Conservation (phyloP, 1,140 invertebrate genomes). For the Drosophila ercepeae region DNA sequence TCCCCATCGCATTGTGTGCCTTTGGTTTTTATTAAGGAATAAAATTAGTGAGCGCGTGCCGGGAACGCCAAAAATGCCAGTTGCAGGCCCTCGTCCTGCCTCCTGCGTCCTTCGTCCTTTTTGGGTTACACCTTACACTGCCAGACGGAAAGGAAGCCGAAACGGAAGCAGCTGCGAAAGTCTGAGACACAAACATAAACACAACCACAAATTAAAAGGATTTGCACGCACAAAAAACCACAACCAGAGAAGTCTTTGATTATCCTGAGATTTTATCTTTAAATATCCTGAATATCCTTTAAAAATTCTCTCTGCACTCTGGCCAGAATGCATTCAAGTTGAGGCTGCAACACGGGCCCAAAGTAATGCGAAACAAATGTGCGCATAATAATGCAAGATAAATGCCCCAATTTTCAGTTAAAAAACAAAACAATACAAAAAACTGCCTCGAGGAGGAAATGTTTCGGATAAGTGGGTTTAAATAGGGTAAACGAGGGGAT, state of each 20-base stretch:
- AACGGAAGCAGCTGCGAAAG: constrained; percentile 18
- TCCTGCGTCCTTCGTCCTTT: not conserved
- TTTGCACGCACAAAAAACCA: not conserved
- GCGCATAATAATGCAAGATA: constrained; percentile 64
- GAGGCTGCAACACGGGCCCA: constrained; percentile 23
- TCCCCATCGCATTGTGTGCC: constrained; percentile 39
- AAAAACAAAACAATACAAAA: constrained; percentile 7
- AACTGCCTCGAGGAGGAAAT: not conserved
- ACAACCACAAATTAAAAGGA: constrained; percentile 8
- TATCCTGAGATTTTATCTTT: too few relatives aligned
- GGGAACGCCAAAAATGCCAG: constrained; percentile 63
- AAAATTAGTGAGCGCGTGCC: constrained; percentile 79
- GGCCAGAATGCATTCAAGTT: not conserved
- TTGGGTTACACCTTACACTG: not conserved
- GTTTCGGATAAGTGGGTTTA: not conserved
- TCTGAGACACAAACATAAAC: constrained; percentile 8
- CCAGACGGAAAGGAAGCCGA: constrained; percentile 3
- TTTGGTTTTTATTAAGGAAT: constrained; percentile 78
- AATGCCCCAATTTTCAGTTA: constrained; percentile 60
- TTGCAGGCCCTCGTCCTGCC: constrained; percentile 20
- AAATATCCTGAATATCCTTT: not conserved
- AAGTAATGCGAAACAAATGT: constrained; percentile 70
- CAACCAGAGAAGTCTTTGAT: not conserved
- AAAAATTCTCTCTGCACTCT: not conserved
- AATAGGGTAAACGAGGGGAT: too few relatives aligned